phyloP scores from a whole-genome alignment of 64 coral and sea anemone species.

The Porites lutea region DNA sequence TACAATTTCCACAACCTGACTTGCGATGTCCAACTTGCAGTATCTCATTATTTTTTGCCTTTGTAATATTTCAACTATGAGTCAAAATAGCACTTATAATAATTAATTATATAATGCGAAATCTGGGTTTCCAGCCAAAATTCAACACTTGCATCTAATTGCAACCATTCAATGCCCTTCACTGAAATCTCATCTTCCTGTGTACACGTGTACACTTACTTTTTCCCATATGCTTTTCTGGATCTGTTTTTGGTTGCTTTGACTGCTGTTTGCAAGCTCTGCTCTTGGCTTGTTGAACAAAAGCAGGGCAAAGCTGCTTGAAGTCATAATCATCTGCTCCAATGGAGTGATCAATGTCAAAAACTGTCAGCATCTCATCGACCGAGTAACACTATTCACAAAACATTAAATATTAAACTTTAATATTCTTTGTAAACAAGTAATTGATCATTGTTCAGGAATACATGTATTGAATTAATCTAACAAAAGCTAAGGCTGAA shows the following conservation, averaged over 20 bases:
- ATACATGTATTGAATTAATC: background rate
- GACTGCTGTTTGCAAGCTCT: constrained; percentile 55
- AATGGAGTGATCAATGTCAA: constrained; percentile 72
- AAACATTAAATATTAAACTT: background rate
- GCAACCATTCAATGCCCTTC: too few species aligned
- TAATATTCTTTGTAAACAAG: background rate
- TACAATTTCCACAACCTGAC: too few species aligned
- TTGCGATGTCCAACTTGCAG: too few species aligned
- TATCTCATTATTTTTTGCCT: too few species aligned
- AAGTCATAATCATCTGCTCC: constrained; percentile 69
- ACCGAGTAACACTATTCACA: constrained; percentile 77
- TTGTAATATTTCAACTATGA: too few species aligned
- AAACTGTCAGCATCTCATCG: constrained; percentile 72
- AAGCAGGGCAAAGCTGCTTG: constrained; percentile 85
- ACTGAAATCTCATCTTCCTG: background rate
- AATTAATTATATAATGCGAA: too few species aligned
- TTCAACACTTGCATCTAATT: too few species aligned
- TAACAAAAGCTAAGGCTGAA: background rate
- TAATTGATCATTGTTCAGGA: background rate
- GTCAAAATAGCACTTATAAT: too few species aligned
- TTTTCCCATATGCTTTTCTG: constrained; percentile 19
- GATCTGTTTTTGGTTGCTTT: background rate
- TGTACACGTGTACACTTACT: background rate
- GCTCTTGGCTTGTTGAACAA: constrained; percentile 85
- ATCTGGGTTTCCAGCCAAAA: too few species aligned